These are phyloP conservation scores for Heliornis fulica DNA, from an alignment of 2,113 vertebrate genomes.

Conservation along the genomic window DNA sequence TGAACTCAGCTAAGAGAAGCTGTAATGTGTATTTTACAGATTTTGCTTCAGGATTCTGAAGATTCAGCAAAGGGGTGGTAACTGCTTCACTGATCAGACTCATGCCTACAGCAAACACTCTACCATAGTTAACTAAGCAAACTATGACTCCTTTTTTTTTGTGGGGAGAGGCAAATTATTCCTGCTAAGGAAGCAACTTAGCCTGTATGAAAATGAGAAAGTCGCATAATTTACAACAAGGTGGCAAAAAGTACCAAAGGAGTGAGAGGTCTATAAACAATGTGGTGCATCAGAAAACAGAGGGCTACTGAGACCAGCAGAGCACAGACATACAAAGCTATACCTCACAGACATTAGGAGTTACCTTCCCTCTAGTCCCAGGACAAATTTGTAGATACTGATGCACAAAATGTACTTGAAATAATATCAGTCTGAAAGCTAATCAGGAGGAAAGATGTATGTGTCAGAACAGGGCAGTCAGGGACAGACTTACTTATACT, in stretches of 20 bases:
- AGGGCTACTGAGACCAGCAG: background rate
- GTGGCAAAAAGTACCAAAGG: background rate
- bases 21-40: background rate
- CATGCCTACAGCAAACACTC: background rate
- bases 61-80: background rate
- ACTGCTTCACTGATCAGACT: background rate
- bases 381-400: background rate
- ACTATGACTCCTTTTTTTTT: background rate
- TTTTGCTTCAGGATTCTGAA: background rate
- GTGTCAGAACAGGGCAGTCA: background rate
- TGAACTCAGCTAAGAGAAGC: background rate
- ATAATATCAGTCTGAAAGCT: background rate
- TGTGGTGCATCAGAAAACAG: accelerated
- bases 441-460: accelerated
- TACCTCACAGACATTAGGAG: accelerated
- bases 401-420: background rate
- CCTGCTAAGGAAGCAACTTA: background rate
- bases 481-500: background rate
- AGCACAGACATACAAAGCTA: background rate
- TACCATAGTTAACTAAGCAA: background rate
- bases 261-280: background rate
- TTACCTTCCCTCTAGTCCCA: background rate
- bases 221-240: background rate
- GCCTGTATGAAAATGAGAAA: background rate
- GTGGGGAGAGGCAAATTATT: background rate